Conservation (phyloP, 2,888 invertebrate species). For the Lottia scabra region DNA sequence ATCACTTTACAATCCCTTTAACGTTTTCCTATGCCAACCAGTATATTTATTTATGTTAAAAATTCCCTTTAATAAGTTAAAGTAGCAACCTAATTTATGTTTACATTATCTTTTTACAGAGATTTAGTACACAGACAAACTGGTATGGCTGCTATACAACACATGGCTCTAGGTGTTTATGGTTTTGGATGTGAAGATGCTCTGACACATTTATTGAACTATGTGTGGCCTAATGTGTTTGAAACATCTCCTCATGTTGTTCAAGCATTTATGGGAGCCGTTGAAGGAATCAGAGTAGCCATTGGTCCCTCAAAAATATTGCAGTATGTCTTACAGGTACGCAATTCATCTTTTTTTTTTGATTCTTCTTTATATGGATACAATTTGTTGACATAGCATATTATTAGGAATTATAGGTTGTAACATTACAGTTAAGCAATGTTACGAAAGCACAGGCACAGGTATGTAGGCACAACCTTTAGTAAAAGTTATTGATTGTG, state of each 20-base stretch:
- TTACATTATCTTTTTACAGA: constrained; percentile 71
- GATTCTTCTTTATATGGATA: not conserved
- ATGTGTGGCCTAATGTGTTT: constrained; percentile 99
- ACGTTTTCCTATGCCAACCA: no score
- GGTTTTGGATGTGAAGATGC: constrained; percentile 99
- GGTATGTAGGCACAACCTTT: no score
- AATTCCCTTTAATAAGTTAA: no score
- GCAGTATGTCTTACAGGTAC: constrained; percentile 94
- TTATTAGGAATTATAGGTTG: no score
- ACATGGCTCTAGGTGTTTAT: constrained; percentile 97
- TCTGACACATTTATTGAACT: constrained; percentile 93
- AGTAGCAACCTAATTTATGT: not conserved
- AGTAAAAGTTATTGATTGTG: no score
- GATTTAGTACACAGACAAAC: constrained; percentile 99
- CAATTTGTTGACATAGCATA: no score
- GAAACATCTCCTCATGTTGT: constrained; percentile 99
- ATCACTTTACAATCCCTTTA: no score
- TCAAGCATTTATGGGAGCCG: constrained; percentile 99
- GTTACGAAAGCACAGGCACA: no score
- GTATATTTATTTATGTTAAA: no score
- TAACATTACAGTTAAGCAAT: no score
- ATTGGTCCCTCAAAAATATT: constrained; percentile 96
- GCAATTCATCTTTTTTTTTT: constrained; percentile 16
- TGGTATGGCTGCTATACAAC: constrained; percentile 98
- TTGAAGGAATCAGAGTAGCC: constrained; percentile 96